These are phyloP conservation scores for Scaptodrosophila latifasciaeformis DNA, from an alignment of 2,888 invertebrate species.

Conservation along the genomic window DNA sequence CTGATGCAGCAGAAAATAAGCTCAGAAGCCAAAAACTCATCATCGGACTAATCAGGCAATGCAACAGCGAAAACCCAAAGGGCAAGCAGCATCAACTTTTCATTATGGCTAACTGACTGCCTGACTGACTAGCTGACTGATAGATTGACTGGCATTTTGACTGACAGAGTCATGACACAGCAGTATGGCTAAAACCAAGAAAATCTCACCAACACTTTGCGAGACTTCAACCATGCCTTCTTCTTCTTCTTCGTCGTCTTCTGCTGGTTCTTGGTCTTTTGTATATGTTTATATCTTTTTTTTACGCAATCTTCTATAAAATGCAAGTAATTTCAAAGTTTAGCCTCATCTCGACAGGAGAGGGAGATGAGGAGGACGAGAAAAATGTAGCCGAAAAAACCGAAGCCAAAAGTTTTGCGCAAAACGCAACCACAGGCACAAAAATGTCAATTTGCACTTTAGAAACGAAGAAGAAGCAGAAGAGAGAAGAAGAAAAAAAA, in stretches of 20 bases:
- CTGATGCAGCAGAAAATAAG: too few species aligned
- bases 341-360: conserved; percentile 8
- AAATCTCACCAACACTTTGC: background rate
- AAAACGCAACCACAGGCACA: conserved; percentile 49
- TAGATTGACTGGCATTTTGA: conserved; percentile 59
- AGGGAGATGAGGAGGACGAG: background rate
- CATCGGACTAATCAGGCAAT: conserved; percentile 29
- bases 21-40: too few species aligned
- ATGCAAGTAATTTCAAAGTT: conserved; percentile 61
- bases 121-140: too few species aligned
- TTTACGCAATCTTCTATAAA: conserved; percentile 32
- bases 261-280: conserved; percentile 26
- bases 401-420: conserved; percentile 41
- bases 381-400: too few species aligned
- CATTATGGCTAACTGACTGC: conserved; percentile 64
- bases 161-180: conserved; percentile 52
- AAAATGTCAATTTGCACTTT: conserved; percentile 65
- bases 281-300: background rate
- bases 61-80: conserved; percentile 14
- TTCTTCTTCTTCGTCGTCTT: conserved; percentile 31
- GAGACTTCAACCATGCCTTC: background rate
- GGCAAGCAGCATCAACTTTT: conserved; percentile 31
- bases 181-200: conserved; percentile 14
- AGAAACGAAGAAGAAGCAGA: conserved; percentile 32
- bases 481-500: conserved; percentile 14